A percentile compares a stretch with the other conserved stretches of the same genome.
These are phyloP conservation scores for Aptenodytes patagonicus DNA, from an alignment of 2,113 vertebrate species.

Conservation along the genomic window DNA sequence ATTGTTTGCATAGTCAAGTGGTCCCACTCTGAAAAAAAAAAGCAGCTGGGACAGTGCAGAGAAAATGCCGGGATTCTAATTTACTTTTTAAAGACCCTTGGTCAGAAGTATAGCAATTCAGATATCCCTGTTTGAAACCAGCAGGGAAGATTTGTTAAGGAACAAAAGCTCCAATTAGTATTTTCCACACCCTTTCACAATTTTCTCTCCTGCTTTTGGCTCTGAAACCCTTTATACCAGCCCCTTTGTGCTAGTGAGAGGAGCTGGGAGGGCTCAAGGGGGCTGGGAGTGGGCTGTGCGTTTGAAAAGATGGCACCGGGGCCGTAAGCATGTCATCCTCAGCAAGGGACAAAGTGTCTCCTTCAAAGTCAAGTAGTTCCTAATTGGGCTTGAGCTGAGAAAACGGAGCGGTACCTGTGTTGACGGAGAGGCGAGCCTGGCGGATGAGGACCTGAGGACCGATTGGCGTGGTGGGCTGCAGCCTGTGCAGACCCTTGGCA, in stretches of 20 bases:
- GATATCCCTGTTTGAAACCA: conserved; percentile 75
- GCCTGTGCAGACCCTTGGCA: conserved; percentile 80
- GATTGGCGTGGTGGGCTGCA: conserved; percentile 74
- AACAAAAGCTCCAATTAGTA: conserved; percentile 84
- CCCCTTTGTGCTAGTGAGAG: conserved; percentile 72
- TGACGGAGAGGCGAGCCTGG: conserved; percentile 86
- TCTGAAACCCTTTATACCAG: conserved; percentile 70
- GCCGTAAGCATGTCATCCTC: neutral
- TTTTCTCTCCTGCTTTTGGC: conserved; percentile 74
- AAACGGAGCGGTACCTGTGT: conserved; percentile 72
- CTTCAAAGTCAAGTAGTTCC: conserved; percentile 34
- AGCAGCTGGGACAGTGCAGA: conserved; percentile 41
- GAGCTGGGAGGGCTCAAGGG: conserved; percentile 37
- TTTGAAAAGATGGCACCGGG: conserved; percentile 36
- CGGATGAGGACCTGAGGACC: conserved; percentile 91
- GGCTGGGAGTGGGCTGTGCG: neutral
- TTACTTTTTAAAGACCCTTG: conserved; percentile 69
- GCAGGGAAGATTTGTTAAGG: conserved; percentile 78
- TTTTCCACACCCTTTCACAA: conserved; percentile 84
- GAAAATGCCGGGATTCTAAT: conserved; percentile 71
- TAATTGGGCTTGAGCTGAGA: neutral
- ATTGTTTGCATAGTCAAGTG: conserved; percentile 70
- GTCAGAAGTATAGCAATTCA: conserved; percentile 78
- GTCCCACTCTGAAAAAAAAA: conserved; percentile 16
- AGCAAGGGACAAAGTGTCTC: neutral